A percentile compares a stretch with the other conserved stretches of the same genome.
Conservation (phyloP, 2,113 vertebrate genomes). For the Chrysochloris asiatica region DNA sequence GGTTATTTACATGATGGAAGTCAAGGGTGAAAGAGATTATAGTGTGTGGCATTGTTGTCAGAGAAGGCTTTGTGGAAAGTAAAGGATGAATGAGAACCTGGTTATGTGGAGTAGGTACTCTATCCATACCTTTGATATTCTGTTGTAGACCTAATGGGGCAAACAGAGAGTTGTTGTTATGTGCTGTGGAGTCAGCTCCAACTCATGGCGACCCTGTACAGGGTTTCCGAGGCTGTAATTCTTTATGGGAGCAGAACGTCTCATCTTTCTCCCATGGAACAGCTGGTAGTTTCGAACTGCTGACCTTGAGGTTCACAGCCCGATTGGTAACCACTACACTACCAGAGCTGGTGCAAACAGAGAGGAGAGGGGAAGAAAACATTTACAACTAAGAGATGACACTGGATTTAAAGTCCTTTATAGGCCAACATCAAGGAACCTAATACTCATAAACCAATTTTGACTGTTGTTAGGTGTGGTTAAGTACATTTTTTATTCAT, state of each 20-base stretch:
- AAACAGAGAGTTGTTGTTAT: too few relatives aligned
- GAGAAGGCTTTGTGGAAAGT: not conserved
- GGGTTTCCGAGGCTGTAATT: too few relatives aligned
- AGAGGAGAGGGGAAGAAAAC: not conserved
- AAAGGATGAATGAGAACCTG: not conserved
- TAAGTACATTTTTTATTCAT: not conserved
- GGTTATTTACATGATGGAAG: not conserved
- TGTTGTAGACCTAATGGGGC: not conserved
- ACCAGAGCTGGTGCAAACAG: too few relatives aligned
- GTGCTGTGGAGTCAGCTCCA: too few relatives aligned
- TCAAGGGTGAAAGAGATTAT: not conserved
- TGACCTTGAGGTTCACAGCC: too few relatives aligned
- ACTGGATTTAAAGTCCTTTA: not conserved
- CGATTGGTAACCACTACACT: too few relatives aligned
- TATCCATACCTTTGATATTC: not conserved
- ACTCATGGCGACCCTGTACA: too few relatives aligned
- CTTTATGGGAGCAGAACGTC: too few relatives aligned
- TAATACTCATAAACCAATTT: not conserved
- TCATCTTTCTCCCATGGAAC: too few relatives aligned
- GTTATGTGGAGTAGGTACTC: fast-evolving
- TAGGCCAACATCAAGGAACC: not conserved
- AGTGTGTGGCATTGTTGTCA: fast-evolving
- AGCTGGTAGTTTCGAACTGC: too few relatives aligned
- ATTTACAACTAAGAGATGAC: not conserved
- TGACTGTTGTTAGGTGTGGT: not conserved